phyloP scores from a whole-genome alignment of 2,888 invertebrate genomes.

The Lissonota sp. region DNA sequence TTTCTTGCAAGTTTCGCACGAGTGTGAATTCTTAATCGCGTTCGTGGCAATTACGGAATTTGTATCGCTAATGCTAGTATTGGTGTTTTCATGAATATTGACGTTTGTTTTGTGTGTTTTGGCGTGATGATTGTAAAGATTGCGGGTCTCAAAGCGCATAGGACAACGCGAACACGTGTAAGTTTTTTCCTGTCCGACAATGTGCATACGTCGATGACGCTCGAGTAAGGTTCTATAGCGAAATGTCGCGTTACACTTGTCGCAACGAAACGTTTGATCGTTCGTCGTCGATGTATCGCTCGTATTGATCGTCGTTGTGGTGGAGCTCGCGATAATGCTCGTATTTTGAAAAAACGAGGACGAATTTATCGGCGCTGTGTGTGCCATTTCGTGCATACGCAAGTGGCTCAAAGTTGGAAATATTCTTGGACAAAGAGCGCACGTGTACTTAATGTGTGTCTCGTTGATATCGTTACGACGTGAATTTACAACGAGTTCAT shows the following conservation, averaged over 20 bases:
- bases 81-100: background rate
- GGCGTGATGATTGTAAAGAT: slow-evolving; percentile 82
- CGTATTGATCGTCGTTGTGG: slow-evolving; percentile 10
- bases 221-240: slow-evolving; percentile 82
- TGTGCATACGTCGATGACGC: slow-evolving; percentile 81
- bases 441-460: slow-evolving; percentile 76
- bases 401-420: slow-evolving; percentile 79
- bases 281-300: slow-evolving; percentile 22
- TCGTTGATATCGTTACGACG: slow-evolving; percentile 65
- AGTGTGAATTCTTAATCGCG: slow-evolving; percentile 66
- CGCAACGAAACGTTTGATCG: slow-evolving; percentile 80
- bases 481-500: background rate
- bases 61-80: slow-evolving; percentile 1
- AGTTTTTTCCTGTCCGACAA: slow-evolving; percentile 79
- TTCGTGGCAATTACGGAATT: background rate
- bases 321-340: slow-evolving; percentile 25
- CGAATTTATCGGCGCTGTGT: slow-evolving; percentile 63
- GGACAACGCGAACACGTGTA: slow-evolving; percentile 81
- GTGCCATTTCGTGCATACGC: slow-evolving; percentile 79
- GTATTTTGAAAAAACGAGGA: slow-evolving; percentile 34
- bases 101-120: slow-evolving; percentile 78
- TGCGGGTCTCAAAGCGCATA: slow-evolving; percentile 83
- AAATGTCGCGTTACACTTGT: slow-evolving; percentile 81
- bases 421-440: slow-evolving; percentile 77
- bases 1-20: slow-evolving; percentile 81